Evolutionary conservation across 2,797 vertebrate genomes (phyloP), one percentile per base, ranked within the genome.

Genomic region (Lepus townsendii): DNA sequence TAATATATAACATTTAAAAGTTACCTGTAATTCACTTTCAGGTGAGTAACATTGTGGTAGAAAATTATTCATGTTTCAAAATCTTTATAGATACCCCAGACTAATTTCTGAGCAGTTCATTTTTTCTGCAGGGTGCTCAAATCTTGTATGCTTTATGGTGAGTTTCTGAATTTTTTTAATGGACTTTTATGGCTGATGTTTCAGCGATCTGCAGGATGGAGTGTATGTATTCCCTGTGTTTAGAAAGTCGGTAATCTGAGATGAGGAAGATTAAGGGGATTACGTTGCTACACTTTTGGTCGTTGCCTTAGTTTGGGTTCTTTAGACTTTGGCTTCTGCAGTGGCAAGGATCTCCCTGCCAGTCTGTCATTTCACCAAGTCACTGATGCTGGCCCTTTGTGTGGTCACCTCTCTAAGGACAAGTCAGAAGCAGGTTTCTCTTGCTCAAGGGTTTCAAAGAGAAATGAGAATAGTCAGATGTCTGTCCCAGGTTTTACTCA

Each of bases 11-110:
- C 52, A 69, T 79, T 38, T 16, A 60, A 47, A 93, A 27, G 13
- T 69, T 24, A 83, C 14, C 7, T 88, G 75, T 83, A 90, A 38
- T 54, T 90, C 66, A 72, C 26, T 75, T 86, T 82, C 26, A 50
- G 84, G 63, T 85, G 26, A 90, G n/a, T 77, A 71, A 2, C 20
- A 94, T 54, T 63, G n/a, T 72, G 60, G 3, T 47, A 80, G 32
- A 92, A 91, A 72, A 27, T 82, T 69, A 86, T 22, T 84, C 75
- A 78, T 76, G 24, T 57, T 83, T 50, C 12, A 83, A 88, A 69
- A 42, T 68, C 63, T 50, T 80, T 83, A 62, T 20, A 69, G 65
- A 73, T 50, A 54, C 3, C 35, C 12, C 63, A 76, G 89, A 80
- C 8, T 65, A 73, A 94, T 71, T 89, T 94, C 47, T 77, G 69